Evolutionary conservation across 30 jellyfish, hydroid and myxozoan genomes (phyloP), one percentile per base, ranked within the genome.

Genomic region (Catostylus mosaicus): DNA sequence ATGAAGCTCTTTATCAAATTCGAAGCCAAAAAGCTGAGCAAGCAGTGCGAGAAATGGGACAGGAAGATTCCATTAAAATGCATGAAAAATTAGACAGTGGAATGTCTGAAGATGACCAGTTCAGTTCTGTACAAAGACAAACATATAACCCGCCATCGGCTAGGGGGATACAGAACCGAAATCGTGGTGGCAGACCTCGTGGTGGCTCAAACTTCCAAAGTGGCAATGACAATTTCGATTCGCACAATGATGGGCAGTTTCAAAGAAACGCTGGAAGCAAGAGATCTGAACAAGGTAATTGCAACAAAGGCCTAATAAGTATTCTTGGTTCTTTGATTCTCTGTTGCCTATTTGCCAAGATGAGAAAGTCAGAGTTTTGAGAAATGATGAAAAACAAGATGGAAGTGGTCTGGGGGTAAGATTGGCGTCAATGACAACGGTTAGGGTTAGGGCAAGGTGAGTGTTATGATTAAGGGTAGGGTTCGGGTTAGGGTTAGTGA

Each of bases 61-160:
- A 46, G 40, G 89, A 80, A 11, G 75, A 14, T 0, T 0, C 62
- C 57, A 47, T 50, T 37, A 71, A 45, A 27, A 10, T 18, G 12
- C 97, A 79, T 31, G 97, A 88, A 27, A 47, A 2, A 24, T 60
- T 79, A 6, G 97, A 88, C 67, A 88, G 97, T 50, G 97, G 97
- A 14, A 48, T 59, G 31, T 47, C 88, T 19, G 97, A 88, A 60
- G 97, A 88, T 48, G 97, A 88, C 2, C 32, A 57, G 30, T 88
- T 56, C 77, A 88, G 97, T 40, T 73, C 97, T 4, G 97, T 88
- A 45, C 60, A 60, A 22, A 70, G 89, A 38, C 75, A 57, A 30
- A 83, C 40, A n/a, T 19, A 64, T 34, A 64, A 48, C 40, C 10
- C 96, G 2, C 2, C 67, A 0, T 67, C 67, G 18, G 64, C 38